Evolutionary conservation across 2,888 invertebrate genomes (phyloP).

Genomic region (Harmothoe impar): DNA sequence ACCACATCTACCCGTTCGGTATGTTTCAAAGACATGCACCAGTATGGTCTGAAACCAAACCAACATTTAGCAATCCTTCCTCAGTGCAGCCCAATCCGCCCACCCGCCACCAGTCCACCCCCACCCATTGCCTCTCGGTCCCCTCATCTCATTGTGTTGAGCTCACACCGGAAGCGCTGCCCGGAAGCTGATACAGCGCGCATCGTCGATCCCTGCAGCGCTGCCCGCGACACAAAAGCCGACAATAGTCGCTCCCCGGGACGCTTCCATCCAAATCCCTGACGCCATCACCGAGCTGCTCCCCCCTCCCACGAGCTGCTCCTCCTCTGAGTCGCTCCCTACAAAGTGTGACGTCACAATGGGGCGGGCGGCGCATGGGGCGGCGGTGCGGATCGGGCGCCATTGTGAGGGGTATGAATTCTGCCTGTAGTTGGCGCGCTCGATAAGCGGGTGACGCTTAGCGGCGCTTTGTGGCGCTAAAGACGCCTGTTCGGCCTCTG

Average conservation of each 20-base stretch:
- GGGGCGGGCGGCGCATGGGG: background rate
- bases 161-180: slow-evolving; percentile 19
- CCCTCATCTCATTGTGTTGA: background rate
- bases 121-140: background rate
- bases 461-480: slow-evolving; percentile 38
- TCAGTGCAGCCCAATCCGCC: background rate
- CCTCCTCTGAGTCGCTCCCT: background rate
- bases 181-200: slow-evolving; percentile 18
- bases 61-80: background rate
- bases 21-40: too few species aligned
- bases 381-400: background rate
- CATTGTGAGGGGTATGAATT: slow-evolving; percentile 48
- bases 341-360: slow-evolving; percentile 24
- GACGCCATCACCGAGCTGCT: background rate
- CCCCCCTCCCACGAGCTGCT: slow-evolving; percentile 15
- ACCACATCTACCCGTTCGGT: too few species aligned
- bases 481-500: slow-evolving; percentile 19
- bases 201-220: background rate
- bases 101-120: background rate
- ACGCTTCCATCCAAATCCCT: background rate
- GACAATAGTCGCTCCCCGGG: background rate
- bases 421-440: slow-evolving; percentile 22
- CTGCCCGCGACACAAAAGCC: slow-evolving; percentile 13
- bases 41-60: background rate
- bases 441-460: slow-evolving; percentile 47